Percentiles rank a stretch among this genome's conserved stretches.
phyloP scores from a whole-genome alignment of 2,888 invertebrate genomes.

The Heteromurus nitidus region DNA sequence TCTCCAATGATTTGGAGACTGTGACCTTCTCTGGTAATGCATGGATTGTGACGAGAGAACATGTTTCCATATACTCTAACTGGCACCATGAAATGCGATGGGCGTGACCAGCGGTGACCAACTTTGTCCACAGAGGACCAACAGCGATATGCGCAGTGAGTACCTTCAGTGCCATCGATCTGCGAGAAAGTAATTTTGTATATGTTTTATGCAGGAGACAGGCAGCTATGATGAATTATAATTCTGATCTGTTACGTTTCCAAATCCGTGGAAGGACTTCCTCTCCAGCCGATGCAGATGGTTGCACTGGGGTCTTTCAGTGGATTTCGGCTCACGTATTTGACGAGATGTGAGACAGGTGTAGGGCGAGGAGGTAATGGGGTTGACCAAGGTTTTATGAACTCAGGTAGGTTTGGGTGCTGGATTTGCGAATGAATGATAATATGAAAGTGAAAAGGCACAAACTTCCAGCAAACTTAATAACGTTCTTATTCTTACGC shows the following conservation, averaged over 20 bases:
- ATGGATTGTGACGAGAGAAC: constrained; percentile 70
- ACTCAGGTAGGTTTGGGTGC: constrained; percentile 63
- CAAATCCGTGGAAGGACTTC: constrained; percentile 67
- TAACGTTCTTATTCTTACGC: constrained; percentile 32
- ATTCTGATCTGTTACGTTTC: too few relatives aligned
- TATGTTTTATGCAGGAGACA: neutral
- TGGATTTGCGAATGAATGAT: neutral
- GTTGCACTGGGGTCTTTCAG: constrained; percentile 64
- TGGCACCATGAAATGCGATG: constrained; percentile 73
- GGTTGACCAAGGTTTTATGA: constrained; percentile 65
- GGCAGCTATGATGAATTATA: too few relatives aligned
- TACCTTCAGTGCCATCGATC: constrained; percentile 69
- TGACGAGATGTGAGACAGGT: constrained; percentile 45
- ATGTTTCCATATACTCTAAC: constrained; percentile 70
- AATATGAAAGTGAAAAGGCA: neutral
- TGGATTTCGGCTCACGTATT: constrained; percentile 68
- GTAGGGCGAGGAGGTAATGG: constrained; percentile 50
- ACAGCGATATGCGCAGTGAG: constrained; percentile 71
- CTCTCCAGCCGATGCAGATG: constrained; percentile 72
- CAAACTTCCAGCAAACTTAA: neutral
- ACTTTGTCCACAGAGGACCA: constrained; percentile 71
- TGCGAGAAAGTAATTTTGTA: constrained; percentile 26
- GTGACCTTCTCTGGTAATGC: constrained; percentile 62
- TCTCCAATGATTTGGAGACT: constrained; percentile 54
- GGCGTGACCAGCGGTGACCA: constrained; percentile 67